These are phyloP conservation scores for Astropecten irregularis DNA, from an alignment of 53 echinoderm and acorn worm genomes.

Conservation along the genomic window DNA sequence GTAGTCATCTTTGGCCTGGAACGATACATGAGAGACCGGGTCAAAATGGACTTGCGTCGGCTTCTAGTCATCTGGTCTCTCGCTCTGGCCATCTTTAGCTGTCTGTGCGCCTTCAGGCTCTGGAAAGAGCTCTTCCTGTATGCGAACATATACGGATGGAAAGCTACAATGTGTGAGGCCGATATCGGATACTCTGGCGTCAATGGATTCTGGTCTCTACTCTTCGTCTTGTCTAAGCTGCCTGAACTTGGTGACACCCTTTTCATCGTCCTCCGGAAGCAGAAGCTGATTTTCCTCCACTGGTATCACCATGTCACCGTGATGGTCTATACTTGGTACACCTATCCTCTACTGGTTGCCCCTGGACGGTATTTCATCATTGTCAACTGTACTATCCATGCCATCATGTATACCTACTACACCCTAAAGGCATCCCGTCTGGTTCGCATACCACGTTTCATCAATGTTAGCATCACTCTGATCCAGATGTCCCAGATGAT, in stretches of 20 bases:
- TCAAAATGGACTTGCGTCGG: conserved; percentile 66
- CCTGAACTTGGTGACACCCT: conserved; percentile 94
- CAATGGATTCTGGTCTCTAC: conserved; percentile 91
- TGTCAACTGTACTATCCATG: conserved; percentile 87
- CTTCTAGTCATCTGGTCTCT: conserved; percentile 82
- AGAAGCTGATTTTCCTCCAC: conserved; percentile 91
- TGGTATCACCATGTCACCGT: conserved; percentile 99
- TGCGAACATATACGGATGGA: conserved; percentile 71
- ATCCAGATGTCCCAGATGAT: conserved; percentile 97
- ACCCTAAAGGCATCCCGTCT: conserved; percentile 76
- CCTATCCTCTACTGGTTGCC: conserved; percentile 80
- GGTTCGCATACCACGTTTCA: conserved; percentile 77
- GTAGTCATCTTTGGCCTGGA: conserved; percentile 82
- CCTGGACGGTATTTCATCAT: conserved; percentile 92
- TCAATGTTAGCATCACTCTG: conserved; percentile 88
- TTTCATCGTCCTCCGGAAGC: conserved; percentile 93
- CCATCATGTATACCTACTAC: conserved; percentile 98
- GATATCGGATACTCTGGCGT: conserved; percentile 84
- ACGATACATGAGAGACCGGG: conserved; percentile 71
- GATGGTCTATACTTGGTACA: conserved; percentile 89
- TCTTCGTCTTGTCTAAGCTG: conserved; percentile 91
- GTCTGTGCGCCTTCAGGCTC: conserved; percentile 76
- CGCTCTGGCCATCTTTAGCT: conserved; percentile 83
- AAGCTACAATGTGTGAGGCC: conserved; percentile 85
- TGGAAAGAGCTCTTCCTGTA: conserved; percentile 73